Conservation (phyloP, 1,140 invertebrate species). For the Ctenoplectra terminalis region DNA sequence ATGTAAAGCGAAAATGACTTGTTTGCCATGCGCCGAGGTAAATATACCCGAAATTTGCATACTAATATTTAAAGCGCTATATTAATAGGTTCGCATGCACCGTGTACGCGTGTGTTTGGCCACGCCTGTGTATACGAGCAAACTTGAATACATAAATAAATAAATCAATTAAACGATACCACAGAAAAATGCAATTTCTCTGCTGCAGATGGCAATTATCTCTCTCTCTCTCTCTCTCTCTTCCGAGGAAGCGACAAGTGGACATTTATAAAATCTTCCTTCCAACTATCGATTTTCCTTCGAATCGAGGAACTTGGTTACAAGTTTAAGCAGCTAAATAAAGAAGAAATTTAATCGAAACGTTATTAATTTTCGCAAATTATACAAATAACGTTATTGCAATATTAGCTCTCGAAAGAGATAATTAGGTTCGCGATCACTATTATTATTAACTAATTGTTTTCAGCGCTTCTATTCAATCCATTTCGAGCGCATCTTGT, state of each 20-base stretch:
- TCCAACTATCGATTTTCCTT: not conserved
- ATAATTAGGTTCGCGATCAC: slow-evolving; percentile 12
- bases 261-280: not conserved
- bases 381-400: slow-evolving; percentile 6
- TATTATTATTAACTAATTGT: slow-evolving; percentile 43
- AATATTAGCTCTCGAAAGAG: not conserved
- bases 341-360: not conserved
- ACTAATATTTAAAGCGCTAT: slow-evolving; percentile 1
- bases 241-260: too few species aligned
- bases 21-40: not conserved
- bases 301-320: not conserved
- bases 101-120: not conserved
- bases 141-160: not conserved
- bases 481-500: slow-evolving; percentile 14
- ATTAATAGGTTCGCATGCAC: not conserved
- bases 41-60: slow-evolving; percentile 2
- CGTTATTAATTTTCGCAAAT: not conserved
- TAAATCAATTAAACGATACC: not conserved
- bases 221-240: not conserved
- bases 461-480: not conserved
- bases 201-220: too few species aligned
- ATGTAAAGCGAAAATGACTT: not conserved
- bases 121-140: too few species aligned
- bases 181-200: not conserved
- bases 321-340: not conserved